These are phyloP conservation scores for Phoronis australis DNA, from an alignment of 2,888 invertebrate species.

Conservation along the genomic window DNA sequence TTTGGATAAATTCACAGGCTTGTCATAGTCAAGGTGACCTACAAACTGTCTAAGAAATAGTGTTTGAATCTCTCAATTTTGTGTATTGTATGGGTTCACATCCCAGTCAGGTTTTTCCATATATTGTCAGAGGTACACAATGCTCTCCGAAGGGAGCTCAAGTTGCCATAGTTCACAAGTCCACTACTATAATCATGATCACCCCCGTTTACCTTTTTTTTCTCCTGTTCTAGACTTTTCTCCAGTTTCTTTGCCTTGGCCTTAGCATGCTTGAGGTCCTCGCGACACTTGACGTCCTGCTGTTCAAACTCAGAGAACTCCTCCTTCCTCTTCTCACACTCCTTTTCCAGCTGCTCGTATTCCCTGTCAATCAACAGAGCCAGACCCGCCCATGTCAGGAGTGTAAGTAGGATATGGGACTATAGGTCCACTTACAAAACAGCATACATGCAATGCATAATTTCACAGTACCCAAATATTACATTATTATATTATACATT, in stretches of 20 bases:
- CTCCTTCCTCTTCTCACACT: slow-evolving; percentile 56
- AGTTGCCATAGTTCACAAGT: neutral
- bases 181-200: neutral
- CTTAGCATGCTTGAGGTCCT: slow-evolving; percentile 57
- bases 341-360: slow-evolving; percentile 42
- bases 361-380: no score
- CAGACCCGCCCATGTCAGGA: no score
- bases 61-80: no score
- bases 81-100: no score
- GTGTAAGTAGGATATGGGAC: no score
- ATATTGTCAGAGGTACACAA: neutral
- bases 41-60: neutral
- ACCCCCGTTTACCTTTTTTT: slow-evolving; percentile 53
- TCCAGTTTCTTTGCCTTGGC: slow-evolving; percentile 72
- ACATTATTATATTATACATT: no score
- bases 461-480: no score
- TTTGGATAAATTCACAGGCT: neutral
- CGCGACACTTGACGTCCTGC: slow-evolving; percentile 59
- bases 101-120: no score
- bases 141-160: neutral
- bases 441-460: no score
- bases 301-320: slow-evolving; percentile 64
- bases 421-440: no score
- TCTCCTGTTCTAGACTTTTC: slow-evolving; percentile 59
- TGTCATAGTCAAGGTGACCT: neutral